Base-by-base conservation (phyloP, 2,113 vertebrate genomes). In the Platysternon megacephalum region DNA sequence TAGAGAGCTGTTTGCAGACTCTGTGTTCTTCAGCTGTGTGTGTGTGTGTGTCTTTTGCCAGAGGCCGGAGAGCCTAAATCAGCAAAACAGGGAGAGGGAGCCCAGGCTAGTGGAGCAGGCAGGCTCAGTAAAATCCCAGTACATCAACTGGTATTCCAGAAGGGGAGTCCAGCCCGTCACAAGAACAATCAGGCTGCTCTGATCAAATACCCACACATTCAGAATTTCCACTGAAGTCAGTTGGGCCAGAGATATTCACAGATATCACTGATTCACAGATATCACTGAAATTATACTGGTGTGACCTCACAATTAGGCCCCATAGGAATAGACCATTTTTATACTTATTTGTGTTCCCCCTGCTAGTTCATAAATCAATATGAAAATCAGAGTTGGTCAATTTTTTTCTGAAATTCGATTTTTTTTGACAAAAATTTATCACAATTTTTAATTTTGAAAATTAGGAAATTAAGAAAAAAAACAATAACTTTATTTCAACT, bases 321-420 rank as follows among this genome's bases (percentile, higher is more conserved):
- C 1, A 0, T 55, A 79, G 79, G 58, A 81, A 89, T 90, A 94
- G 44, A 26, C 6, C 19, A 83, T 79, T 58, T 68, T 85, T 93
- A 94, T 79, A 88, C 42, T 53, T 95, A 35, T 35, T 79, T 86
- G 53, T 88, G 14, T 51, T 94, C 81, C n/a, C 56, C 58, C 72
- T 80, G 51, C 8, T 3, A 29, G 24, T 51, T 74, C 26, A 17
- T 29, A 74, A 42, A 44, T 26, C 53, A 39, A 32, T 11, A 26
- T 42, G 46, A 68, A 86, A 93, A 91, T 72, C 14, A 46, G 55
- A 49, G 58, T 68, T 19, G 13, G 17, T 68, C 65, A 42, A 44
- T 55, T 78, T 79, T 56, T 19, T 10, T 8, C 51, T 3, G 4
- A 84, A 94, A 94, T 72, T 28, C 72, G 82, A 5, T 2, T 88